These are phyloP conservation scores for Drosophila tristis DNA, from an alignment of 1,140 invertebrate species.

Conservation along the genomic window DNA sequence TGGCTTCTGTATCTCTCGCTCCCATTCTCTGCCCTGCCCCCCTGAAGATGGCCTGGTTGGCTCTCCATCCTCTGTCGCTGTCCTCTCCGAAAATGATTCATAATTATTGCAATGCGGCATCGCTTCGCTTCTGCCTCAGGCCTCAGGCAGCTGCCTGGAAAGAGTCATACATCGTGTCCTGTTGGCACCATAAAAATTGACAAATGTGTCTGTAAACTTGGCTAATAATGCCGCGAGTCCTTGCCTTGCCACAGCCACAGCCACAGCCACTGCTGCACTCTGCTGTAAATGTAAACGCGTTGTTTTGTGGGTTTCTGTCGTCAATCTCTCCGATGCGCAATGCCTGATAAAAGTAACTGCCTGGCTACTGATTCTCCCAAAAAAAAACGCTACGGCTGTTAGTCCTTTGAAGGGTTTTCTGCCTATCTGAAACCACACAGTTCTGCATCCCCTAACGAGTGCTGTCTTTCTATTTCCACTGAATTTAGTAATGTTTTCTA, in stretches of 20 bases:
- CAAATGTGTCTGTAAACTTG: slow-evolving; percentile 84
- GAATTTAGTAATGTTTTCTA: too few species aligned
- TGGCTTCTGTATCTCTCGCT: not conserved
- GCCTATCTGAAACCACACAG: too few species aligned
- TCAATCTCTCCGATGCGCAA: too few species aligned
- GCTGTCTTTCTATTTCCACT: too few species aligned
- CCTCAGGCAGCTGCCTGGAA: not conserved
- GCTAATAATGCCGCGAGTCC: slow-evolving; percentile 65
- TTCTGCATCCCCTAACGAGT: too few species aligned
- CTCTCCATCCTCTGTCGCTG: too few species aligned
- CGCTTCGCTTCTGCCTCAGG: slow-evolving; percentile 19
- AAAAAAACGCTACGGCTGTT: too few species aligned
- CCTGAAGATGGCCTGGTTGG: slow-evolving; percentile 24
- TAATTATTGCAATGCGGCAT: slow-evolving; percentile 82
- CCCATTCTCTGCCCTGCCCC: not conserved
- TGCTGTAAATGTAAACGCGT: too few species aligned
- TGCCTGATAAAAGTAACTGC: too few species aligned
- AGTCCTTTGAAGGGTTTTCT: too few species aligned
- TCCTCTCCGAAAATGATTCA: slow-evolving; percentile 63
- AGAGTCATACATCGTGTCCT: slow-evolving; percentile 56
- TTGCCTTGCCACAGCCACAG: not conserved
- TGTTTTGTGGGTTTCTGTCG: too few species aligned
- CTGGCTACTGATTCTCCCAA: too few species aligned
- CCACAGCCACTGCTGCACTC: not conserved
- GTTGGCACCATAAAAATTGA: slow-evolving; percentile 81